A percentile compares a stretch with the other conserved stretches of the same genome.
Evolutionary conservation across 2,113 vertebrate genomes (phyloP).

Genomic region (Budorcas taxicolor): DNA sequence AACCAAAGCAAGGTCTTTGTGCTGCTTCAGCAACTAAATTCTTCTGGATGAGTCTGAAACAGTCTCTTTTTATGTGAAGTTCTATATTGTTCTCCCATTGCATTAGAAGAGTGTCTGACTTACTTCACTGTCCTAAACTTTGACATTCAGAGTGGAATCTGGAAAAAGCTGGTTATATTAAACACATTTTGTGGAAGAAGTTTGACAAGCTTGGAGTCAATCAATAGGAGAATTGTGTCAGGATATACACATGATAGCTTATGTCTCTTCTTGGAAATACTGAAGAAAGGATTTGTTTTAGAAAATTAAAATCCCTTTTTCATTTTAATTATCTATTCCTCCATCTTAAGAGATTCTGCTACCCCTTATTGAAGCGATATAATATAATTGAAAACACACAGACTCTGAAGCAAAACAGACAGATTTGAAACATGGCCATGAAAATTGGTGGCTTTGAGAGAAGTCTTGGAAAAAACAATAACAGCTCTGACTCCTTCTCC

Average conservation of each 20-base stretch:
- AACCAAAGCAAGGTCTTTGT: conserved; percentile 17
- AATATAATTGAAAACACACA: neutral
- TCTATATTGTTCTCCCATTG: neutral
- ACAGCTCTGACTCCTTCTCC: neutral
- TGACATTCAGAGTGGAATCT: neutral
- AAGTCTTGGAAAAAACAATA: neutral
- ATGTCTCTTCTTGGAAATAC: neutral
- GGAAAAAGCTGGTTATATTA: neutral
- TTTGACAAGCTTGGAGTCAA: neutral
- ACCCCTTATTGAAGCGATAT: neutral
- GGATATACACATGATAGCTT: neutral
- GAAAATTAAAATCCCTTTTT: neutral
- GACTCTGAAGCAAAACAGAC: neutral
- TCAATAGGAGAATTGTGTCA: neutral
- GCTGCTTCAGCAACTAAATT: conserved; percentile 46
- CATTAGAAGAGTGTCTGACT: neutral
- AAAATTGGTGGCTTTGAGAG: neutral
- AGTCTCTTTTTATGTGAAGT: neutral
- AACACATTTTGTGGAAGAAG: neutral
- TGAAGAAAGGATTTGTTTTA: neutral
- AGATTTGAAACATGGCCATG: neutral
- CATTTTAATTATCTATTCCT: neutral
- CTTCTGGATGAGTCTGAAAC: neutral
- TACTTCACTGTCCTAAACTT: neutral
- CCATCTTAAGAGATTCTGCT: neutral